These are phyloP conservation scores for Oasisia sp. DNA, from an alignment of 2,888 invertebrate species.

Conservation along the genomic window DNA sequence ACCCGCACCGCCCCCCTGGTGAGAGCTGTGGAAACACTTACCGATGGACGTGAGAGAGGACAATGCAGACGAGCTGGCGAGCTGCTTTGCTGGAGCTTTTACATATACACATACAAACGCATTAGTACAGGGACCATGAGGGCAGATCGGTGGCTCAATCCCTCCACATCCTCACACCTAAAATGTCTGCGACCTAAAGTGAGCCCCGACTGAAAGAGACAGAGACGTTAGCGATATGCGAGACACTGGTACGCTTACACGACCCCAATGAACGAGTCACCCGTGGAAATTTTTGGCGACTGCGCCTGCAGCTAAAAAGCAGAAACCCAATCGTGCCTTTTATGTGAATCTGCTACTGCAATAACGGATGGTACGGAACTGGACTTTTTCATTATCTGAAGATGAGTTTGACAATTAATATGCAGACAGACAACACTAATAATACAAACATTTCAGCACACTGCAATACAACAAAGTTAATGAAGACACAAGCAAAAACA, in stretches of 20 bases:
- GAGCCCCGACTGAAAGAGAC: slow-evolving; percentile 20
- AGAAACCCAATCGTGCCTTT: not conserved
- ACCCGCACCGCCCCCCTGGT: not conserved
- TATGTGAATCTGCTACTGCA: not conserved
- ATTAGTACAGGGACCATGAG: slow-evolving; percentile 36
- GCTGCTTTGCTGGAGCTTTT: slow-evolving; percentile 75
- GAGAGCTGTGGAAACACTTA: slow-evolving; percentile 69
- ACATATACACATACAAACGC: slow-evolving; percentile 39
- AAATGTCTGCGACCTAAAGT: not conserved
- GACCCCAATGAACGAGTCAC: slow-evolving; percentile 11
- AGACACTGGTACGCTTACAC: slow-evolving; percentile 8
- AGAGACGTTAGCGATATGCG: slow-evolving; percentile 4
- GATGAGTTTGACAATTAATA: not conserved
- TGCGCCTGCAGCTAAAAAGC: not conserved
- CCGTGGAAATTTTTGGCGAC: not conserved
- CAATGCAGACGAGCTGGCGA: slow-evolving; percentile 82
- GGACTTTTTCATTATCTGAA: not conserved
- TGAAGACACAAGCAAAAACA: not conserved
- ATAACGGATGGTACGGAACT: not conserved
- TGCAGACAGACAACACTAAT: not conserved
- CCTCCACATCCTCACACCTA: not conserved
- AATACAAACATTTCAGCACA: too few relatives aligned
- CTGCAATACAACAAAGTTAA: not conserved
- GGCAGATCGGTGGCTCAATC: not conserved
- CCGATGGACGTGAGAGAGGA: slow-evolving; percentile 91